Conservation (phyloP, 2,797 vertebrate species). For the Melanotaenia parkinsoni region DNA sequence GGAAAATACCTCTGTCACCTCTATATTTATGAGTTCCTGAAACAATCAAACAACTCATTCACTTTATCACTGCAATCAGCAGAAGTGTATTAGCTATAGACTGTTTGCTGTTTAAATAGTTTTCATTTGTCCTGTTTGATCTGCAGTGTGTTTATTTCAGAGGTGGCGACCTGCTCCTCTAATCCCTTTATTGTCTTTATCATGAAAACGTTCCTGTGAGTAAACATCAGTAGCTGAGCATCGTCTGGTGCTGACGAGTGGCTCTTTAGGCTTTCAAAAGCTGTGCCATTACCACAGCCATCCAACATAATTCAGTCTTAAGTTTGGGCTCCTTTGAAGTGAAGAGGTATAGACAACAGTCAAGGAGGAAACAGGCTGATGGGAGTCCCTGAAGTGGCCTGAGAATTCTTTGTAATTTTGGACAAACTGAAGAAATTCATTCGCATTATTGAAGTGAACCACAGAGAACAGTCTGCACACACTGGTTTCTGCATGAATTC, state of each 20-base stretch:
- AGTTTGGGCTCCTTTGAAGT: conserved; percentile 54
- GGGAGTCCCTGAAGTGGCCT: background rate
- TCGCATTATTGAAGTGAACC: background rate
- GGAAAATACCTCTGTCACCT: conserved; percentile 18
- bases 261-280: conserved; percentile 39
- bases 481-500: background rate
- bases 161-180: conserved; percentile 40
- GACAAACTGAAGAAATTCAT: conserved; percentile 1
- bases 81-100: conserved; percentile 51
- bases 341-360: conserved; percentile 1
- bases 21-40: conserved; percentile 46
- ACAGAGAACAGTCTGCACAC: background rate
- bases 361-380: conserved; percentile 23
- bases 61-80: conserved; percentile 49
- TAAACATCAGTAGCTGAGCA: conserved; percentile 49
- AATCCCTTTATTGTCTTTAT: conserved; percentile 69
- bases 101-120: conserved; percentile 62
- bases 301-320: conserved; percentile 31
- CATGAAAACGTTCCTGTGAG: conserved; percentile 61
- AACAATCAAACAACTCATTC: conserved; percentile 47
- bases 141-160: conserved; percentile 64
- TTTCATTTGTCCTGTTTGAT: conserved; percentile 72
- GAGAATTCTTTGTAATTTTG: conserved; percentile 3
- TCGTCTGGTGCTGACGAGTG: conserved; percentile 51
- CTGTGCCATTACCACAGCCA: conserved; percentile 47